Evolutionary conservation across 2,113 vertebrate species (phyloP), one percentile per base, ranked within the genome.

Genomic region (Hemichromis elongatus): DNA sequence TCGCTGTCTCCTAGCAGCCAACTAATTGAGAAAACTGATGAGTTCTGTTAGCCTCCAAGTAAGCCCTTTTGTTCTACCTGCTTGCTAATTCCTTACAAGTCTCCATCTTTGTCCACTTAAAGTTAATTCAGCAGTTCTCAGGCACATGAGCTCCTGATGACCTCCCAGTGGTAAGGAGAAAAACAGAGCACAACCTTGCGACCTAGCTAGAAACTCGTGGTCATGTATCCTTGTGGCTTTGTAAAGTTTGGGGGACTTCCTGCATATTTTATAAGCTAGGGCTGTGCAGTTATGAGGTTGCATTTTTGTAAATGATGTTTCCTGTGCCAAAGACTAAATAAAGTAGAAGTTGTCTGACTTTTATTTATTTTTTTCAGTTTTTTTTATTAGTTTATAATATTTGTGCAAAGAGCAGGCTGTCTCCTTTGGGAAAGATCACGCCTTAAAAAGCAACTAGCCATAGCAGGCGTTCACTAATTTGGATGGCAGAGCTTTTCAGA

Each of bases 21-120:
- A 77, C 79, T 92, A 91, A 88, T 63, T 85, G 54, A 79, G 79
- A 89, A 88, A 92, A 89, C 89, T 78, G 85, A 92, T 90, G 80
- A 92, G 79, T 57, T 56, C 86, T 6, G 79, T 82, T 88, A 82
- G 59, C 79, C 86, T 82, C 81, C 75, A 87, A 87, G 87, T 56
- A 87, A 92, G 86, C 68, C 79, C 84, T 80, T 86, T 91, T 90
- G 84, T 90, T 90, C 56, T 84, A 88, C 75, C 87, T 90, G 84
- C 88, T 88, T 82, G 47, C 89, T 77, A 87, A 90, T 90, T 94
- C 86, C 56, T 86, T 80, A 40, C 14, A 24, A 87, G 89, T 85
- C 81, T 91, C 88, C 63, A 81, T 88, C 83, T 88, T 83, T 84
- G 79, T 90, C 85, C 54, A 77, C 80, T 88, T 63, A 55, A 86